These are phyloP conservation scores for Shinisaurus crocodilurus DNA, from an alignment of 2,113 vertebrate species.

Conservation along the genomic window DNA sequence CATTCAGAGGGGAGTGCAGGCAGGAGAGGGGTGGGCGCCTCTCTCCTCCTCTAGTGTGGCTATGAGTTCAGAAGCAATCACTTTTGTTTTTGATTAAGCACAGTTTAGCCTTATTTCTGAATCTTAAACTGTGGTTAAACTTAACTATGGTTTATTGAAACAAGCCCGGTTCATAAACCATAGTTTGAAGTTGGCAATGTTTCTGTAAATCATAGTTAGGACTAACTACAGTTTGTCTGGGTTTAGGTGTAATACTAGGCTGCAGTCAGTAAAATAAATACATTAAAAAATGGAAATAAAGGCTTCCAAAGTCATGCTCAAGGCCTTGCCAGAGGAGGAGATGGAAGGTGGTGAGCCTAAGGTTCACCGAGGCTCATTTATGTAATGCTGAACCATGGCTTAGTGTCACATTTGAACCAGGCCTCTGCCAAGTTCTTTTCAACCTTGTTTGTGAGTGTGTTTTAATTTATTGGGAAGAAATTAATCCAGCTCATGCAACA, in stretches of 20 bases:
- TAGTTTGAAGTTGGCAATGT: neutral
- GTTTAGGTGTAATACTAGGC: neutral
- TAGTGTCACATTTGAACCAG: neutral
- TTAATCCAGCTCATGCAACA: neutral
- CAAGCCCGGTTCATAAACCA: neutral
- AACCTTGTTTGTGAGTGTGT: neutral
- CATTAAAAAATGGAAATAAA: neutral
- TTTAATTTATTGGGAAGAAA: neutral
- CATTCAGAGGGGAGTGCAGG: no score
- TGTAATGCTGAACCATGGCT: neutral
- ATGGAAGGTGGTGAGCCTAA: neutral
- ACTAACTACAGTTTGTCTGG: neutral
- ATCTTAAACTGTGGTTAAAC: neutral
- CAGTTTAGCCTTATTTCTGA: neutral
- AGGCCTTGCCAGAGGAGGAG: neutral
- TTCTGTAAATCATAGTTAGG: neutral
- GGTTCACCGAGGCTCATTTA: neutral
- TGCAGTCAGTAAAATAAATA: neutral
- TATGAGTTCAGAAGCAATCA: no score
- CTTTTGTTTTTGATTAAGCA: neutral
- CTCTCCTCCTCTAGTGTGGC: no score
- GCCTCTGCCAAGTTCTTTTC: neutral
- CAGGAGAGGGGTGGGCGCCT: no score
- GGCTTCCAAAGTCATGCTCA: neutral
- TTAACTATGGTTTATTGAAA: neutral